Evolutionary conservation across 2,888 invertebrate species (phyloP).

Genomic region (Anoplius nigerrimus): DNA sequence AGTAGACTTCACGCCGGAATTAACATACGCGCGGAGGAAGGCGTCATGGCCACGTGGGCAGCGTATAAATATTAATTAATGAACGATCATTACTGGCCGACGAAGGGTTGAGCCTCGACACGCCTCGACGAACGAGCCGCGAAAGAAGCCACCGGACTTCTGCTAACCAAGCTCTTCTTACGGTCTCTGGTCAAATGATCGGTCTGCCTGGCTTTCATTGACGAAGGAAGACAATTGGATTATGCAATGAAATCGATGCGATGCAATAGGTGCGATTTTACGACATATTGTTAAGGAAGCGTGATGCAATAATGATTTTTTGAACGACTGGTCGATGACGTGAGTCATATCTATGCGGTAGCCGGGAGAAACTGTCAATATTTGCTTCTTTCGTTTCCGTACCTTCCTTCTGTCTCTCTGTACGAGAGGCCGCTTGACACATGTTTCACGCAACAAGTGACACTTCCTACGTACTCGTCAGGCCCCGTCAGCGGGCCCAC

Average conservation of each 20-base stretch:
- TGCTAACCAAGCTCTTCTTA: too few species aligned
- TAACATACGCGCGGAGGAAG: slow-evolving; percentile 48
- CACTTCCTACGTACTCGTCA: too few species aligned
- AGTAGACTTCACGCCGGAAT: slow-evolving; percentile 17
- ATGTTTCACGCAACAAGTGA: not conserved
- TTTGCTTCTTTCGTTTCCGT: too few species aligned
- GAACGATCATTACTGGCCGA: slow-evolving; percentile 59
- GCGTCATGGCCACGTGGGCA: slow-evolving; percentile 62
- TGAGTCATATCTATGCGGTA: too few species aligned
- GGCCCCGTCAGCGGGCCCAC: not conserved
- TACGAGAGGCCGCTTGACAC: not conserved
- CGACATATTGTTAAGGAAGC: too few species aligned
- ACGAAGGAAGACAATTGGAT: not conserved
- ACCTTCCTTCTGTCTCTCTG: not conserved
- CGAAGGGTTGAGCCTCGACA: slow-evolving; percentile 36
- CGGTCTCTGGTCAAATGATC: too few species aligned
- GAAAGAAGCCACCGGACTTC: not conserved
- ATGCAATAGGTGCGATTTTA: too few species aligned
- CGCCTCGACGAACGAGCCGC: slow-evolving; percentile 53
- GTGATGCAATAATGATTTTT: too few species aligned
- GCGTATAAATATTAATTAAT: slow-evolving; percentile 74
- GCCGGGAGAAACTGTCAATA: too few species aligned
- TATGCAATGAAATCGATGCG: too few species aligned
- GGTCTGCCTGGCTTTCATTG: too few species aligned
- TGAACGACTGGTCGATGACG: too few species aligned